Conservation (phyloP, 64 coral and sea anemone genomes). For the Porites lutea region DNA sequence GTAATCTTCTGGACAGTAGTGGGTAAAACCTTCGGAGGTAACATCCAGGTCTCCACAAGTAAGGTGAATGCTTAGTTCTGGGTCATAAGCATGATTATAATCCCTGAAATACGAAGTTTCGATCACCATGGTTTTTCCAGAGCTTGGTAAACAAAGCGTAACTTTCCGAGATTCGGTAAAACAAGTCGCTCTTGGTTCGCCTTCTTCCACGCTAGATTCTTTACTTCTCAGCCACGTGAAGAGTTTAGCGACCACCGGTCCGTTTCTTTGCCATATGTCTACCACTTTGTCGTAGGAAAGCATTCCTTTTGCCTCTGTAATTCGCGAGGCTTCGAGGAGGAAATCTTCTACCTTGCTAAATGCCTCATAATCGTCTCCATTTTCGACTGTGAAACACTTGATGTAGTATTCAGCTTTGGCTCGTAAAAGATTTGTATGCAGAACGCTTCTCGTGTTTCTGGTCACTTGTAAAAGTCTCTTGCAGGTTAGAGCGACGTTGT, state of each 20-base stretch:
- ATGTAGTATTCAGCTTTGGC: conserved; percentile 65
- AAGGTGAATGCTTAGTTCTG: conserved; percentile 47
- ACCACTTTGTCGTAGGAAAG: conserved; percentile 57
- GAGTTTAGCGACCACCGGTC: conserved; percentile 71
- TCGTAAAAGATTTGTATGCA: conserved; percentile 41
- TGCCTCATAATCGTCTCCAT: conserved; percentile 32
- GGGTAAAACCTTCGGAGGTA: conserved; percentile 5
- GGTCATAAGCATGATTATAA: conserved; percentile 49
- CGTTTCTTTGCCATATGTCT: conserved; percentile 58
- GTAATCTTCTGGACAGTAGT: conserved; percentile 28
- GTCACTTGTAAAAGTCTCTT: conserved; percentile 57
- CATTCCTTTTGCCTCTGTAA: conserved; percentile 1
- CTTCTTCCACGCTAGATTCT: neutral
- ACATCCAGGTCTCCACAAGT: conserved; percentile 71
- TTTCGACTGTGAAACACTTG: conserved; percentile 37
- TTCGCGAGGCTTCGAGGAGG: neutral
- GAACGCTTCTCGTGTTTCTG: conserved; percentile 24
- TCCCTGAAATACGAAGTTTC: conserved; percentile 64
- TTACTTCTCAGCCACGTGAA: conserved; percentile 64
- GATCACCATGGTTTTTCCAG: conserved; percentile 38
- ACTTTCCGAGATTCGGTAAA: conserved; percentile 26
- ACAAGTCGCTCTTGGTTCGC: conserved; percentile 64
- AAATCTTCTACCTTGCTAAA: neutral
- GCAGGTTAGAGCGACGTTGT: conserved; percentile 56
- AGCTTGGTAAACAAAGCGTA: conserved; percentile 51